phyloP scores from a whole-genome alignment of 1,140 invertebrate species.

The Ips typographus region DNA sequence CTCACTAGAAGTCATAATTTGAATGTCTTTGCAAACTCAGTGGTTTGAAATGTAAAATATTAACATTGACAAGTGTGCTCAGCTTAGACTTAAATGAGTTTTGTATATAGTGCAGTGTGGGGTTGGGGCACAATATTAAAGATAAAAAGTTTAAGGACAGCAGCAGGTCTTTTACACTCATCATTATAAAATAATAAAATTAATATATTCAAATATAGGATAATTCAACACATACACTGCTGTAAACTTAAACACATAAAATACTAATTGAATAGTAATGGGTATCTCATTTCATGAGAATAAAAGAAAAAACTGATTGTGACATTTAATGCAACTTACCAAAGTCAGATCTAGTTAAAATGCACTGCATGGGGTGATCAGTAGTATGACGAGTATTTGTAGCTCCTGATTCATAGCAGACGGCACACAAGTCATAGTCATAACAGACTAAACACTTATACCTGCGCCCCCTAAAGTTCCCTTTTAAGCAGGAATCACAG shows the following conservation, averaged over 20 bases:
- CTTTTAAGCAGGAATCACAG: slow-evolving; percentile 98
- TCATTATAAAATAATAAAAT: too few species aligned
- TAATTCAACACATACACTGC: background rate
- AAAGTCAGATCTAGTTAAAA: slow-evolving; percentile 94
- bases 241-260: background rate
- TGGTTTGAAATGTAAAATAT: too few species aligned
- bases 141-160: too few species aligned
- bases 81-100: too few species aligned
- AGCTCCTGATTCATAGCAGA: slow-evolving; percentile 92
- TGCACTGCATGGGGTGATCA: slow-evolving; percentile 98
- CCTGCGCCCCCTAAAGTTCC: slow-evolving; percentile 94
- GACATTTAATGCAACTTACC: slow-evolving; percentile 60
- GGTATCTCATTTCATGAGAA: too few species aligned
- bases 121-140: too few species aligned
- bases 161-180: too few species aligned
- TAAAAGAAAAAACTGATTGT: too few species aligned
- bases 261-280: background rate
- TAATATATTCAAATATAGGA: background rate
- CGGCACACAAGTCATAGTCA: slow-evolving; percentile 97
- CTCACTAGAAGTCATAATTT: too few species aligned
- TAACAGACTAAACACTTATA: slow-evolving; percentile 99
- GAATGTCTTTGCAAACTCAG: too few species aligned
- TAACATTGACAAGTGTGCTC: too few species aligned
- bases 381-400: slow-evolving; percentile 90
- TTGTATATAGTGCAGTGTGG: too few species aligned